These are phyloP conservation scores for Drosophila dives DNA, from an alignment of 2,888 invertebrate genomes.

Conservation along the genomic window DNA sequence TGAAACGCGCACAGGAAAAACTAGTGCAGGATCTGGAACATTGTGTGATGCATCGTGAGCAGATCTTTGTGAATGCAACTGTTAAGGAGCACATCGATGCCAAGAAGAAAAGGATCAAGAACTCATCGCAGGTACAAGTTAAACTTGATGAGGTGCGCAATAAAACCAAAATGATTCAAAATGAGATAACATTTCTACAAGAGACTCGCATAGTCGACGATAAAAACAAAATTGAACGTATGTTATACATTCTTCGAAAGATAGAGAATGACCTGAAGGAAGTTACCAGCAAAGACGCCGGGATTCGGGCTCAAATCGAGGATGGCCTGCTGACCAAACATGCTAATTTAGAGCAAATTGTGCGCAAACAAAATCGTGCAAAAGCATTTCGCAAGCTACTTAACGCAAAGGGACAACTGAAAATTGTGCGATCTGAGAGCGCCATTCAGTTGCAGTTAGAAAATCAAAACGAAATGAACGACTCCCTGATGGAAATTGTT, in stretches of 20 bases:
- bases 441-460: conserved; percentile 45
- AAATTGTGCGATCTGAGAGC: conserved; percentile 47
- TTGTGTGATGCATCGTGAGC: conserved; percentile 88
- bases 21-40: conserved; percentile 88
- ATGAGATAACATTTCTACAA: conserved; percentile 73
- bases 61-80: conserved; percentile 87
- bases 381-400: conserved; percentile 63
- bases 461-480: conserved; percentile 59
- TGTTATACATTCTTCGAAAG: conserved; percentile 67
- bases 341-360: conserved; percentile 71
- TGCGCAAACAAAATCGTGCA: conserved; percentile 63
- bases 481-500: conserved; percentile 52
- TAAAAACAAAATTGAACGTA: conserved; percentile 62
- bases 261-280: conserved; percentile 73
- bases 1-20: conserved; percentile 83
- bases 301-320: conserved; percentile 83
- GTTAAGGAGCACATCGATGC: conserved; percentile 86
- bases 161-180: conserved; percentile 86
- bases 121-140: conserved; percentile 86
- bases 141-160: conserved; percentile 87
- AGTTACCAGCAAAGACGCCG: conserved; percentile 68
- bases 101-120: conserved; percentile 84
- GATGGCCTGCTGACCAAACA: conserved; percentile 83
- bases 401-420: conserved; percentile 46
- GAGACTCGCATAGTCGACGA: conserved; percentile 75